Evolutionary conservation across 2,888 invertebrate genomes (phyloP).

Genomic region (Phanerotoma sp.): DNA sequence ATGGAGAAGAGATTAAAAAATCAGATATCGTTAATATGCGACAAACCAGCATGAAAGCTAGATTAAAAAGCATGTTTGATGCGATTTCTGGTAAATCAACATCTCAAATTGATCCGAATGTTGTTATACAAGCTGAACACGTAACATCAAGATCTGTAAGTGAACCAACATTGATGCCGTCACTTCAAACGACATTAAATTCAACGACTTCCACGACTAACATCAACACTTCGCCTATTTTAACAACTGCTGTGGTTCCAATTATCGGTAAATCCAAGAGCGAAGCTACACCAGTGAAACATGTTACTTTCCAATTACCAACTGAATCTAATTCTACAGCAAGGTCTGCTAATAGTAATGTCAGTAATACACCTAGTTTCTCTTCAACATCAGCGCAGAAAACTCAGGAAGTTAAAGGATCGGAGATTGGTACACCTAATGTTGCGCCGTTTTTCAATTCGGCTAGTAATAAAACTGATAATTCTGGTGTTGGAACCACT

Average conservation of each 20-base stretch:
- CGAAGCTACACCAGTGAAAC: slow-evolving; percentile 36
- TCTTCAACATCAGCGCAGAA: not conserved
- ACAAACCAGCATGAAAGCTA: slow-evolving; percentile 52
- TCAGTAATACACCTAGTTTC: not conserved
- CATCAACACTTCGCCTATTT: slow-evolving; percentile 50
- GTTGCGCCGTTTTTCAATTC: not conserved
- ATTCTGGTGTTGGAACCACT: no score
- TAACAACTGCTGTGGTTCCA: slow-evolving; percentile 47
- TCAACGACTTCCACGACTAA: slow-evolving; percentile 49
- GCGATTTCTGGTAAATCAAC: slow-evolving; percentile 53
- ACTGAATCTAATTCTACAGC: slow-evolving; percentile 13
- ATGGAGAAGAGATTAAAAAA: slow-evolving; percentile 52
- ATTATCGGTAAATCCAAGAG: slow-evolving; percentile 37
- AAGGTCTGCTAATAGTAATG: not conserved
- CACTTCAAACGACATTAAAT: slow-evolving; percentile 38
- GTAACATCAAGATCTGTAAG: slow-evolving; percentile 30
- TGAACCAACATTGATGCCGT: slow-evolving; percentile 12
- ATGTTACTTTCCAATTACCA: slow-evolving; percentile 45
- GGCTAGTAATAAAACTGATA: not conserved
- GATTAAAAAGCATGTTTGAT: slow-evolving; percentile 54
- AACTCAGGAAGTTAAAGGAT: not conserved
- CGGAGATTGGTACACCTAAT: not conserved
- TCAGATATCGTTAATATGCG: slow-evolving; percentile 53
- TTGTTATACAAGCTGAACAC: slow-evolving; percentile 53
- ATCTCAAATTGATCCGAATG: slow-evolving; percentile 51